Conservation (phyloP, 2,113 vertebrate species). For the Dolichallabes microphthalmus region DNA sequence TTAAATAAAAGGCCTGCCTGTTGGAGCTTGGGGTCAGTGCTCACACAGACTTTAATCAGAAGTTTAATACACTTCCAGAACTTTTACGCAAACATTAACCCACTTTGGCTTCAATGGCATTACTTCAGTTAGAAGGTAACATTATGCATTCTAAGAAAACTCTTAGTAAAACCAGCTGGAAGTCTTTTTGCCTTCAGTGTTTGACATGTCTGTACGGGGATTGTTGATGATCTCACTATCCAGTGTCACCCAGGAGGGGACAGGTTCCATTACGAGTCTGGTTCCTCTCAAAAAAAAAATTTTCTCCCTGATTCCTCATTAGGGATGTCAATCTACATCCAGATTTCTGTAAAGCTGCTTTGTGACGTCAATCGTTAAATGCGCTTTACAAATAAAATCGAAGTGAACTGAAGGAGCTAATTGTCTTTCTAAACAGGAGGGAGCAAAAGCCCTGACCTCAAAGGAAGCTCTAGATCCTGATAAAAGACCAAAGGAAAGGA, state of each 20-base stretch:
- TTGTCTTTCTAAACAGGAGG: constrained; percentile 45
- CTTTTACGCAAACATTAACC: too few relatives aligned
- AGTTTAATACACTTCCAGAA: neutral
- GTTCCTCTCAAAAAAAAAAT: neutral
- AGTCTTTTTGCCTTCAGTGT: neutral
- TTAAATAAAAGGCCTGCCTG: too few relatives aligned
- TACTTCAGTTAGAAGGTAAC: neutral
- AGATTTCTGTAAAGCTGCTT: neutral
- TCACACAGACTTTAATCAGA: neutral
- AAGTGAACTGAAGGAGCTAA: constrained; percentile 38
- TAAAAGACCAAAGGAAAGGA: constrained; percentile 53
- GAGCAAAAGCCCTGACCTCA: constrained; percentile 49
- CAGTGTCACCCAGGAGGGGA: neutral
- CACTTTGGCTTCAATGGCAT: neutral
- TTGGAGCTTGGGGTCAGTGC: neutral
- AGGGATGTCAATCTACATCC: neutral
- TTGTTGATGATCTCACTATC: neutral
- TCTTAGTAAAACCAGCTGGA: neutral
- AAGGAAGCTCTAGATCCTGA: constrained; percentile 60
- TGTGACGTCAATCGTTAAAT: neutral
- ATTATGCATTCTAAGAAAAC: neutral
- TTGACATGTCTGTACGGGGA: neutral
- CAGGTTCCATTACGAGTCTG: neutral
- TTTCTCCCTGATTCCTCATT: neutral
- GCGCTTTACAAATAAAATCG: neutral